Conservation (phyloP, 2,888 invertebrate genomes). For the Lycia hirtaria region DNA sequence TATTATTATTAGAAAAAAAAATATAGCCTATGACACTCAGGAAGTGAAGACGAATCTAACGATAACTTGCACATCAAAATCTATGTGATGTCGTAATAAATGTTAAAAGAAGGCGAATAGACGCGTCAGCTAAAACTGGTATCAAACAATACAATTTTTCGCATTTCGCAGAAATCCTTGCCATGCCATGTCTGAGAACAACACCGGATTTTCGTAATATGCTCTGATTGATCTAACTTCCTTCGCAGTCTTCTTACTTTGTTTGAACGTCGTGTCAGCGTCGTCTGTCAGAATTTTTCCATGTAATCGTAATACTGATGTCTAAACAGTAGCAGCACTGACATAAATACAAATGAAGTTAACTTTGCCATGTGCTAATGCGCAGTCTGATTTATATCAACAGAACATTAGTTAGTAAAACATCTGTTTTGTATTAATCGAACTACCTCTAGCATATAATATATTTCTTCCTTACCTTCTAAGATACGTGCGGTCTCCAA, state of each 20-base stretch:
- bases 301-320: conserved; percentile 10
- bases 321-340: conserved; percentile 14
- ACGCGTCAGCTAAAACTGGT: conserved; percentile 9
- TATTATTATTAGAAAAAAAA: too few relatives aligned
- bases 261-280: conserved; percentile 2
- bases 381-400: conserved; percentile 33
- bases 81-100: neutral
- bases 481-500: conserved; percentile 8
- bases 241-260: conserved; percentile 4
- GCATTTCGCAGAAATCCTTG: conserved; percentile 14
- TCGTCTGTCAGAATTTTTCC: conserved; percentile 13
- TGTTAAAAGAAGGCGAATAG: neutral
- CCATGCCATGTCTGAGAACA: conserved; percentile 14
- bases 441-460: conserved; percentile 24
- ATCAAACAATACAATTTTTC: conserved; percentile 21
- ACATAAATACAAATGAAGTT: conserved; percentile 27
- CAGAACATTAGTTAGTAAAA: conserved; percentile 34
- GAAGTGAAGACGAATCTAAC: too few relatives aligned
- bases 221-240: conserved; percentile 11
- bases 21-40: too few relatives aligned
- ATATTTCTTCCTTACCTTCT: conserved; percentile 34
- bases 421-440: conserved; percentile 42
- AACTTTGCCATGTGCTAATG: conserved; percentile 27
- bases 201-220: conserved; percentile 21
- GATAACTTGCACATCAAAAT: too few relatives aligned